Base-by-base conservation (phyloP, 2,797 vertebrate genomes). In the Rhinophrynus dorsalis region DNA sequence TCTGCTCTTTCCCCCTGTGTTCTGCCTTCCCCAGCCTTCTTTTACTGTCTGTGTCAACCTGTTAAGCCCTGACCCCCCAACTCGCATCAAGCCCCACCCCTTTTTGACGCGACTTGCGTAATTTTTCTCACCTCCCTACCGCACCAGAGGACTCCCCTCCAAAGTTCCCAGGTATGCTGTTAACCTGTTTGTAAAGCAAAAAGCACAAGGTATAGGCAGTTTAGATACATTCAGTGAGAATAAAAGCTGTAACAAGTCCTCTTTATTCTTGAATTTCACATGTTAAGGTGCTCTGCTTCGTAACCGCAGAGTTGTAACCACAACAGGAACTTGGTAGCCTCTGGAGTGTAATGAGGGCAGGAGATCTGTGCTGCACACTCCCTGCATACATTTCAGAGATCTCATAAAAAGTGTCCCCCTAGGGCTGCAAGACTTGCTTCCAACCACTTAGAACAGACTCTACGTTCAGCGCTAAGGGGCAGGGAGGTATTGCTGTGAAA, bases 291-390 rank as follows among this genome's bases (percentile, higher is more conserved):
- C 55, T 12, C 13, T 13, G 23, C 42, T 29, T 59, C 18, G 30
- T 63, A 62, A 70, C 30, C 32, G 27, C 7, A 38, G 35, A 35
- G 35, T 29, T 70, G 51, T 57, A 50, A 58, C 68, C 68, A 65
- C 52, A 65, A 51, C 60, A 58, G 18, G 24, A 65, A 15, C 23
- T 5, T 8, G 2, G 68, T 52, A 6, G 42, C 11, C 24, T 71
- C 51, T 11, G 51, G 68, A 57, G 68, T 20, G 40, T 29, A 29
- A 21, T 55, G 35, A 67, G 29, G 37, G 29, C 20, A 33, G 24
- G 24, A 29, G 33, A 29, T 45, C 27, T 37, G 33, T 18, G 12
- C 23, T 68, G 45, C 55, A 24, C n/a, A 20, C 26, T 60, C 45
- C 21, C 6, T 37, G 30, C 57, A 26, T 56, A 24, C 15, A 17